Evolutionary conservation across 2,888 invertebrate genomes (phyloP).

Genomic region (Magallana nippona): DNA sequence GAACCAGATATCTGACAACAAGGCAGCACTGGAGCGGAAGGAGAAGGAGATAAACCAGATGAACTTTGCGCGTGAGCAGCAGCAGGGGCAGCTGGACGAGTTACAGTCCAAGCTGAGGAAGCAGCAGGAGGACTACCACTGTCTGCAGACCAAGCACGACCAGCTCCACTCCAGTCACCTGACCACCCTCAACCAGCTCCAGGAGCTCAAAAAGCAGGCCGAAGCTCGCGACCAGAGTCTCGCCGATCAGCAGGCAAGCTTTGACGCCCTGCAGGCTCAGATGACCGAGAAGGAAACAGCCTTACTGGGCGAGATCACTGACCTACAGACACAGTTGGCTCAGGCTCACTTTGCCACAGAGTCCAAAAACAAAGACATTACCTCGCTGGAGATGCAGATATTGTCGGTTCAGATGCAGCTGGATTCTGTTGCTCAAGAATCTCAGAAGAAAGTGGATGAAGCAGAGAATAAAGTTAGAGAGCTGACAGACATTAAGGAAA

Average conservation of each 20-base stretch:
- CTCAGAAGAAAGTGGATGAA: slow-evolving; percentile 36
- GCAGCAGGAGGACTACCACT: slow-evolving; percentile 53
- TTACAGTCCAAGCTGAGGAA: slow-evolving; percentile 53
- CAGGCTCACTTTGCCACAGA: slow-evolving; percentile 46
- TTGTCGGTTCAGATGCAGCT: slow-evolving; percentile 52
- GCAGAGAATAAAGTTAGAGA: slow-evolving; percentile 46
- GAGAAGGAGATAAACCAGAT: slow-evolving; percentile 62
- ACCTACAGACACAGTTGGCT: slow-evolving; percentile 45
- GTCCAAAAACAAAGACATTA: slow-evolving; percentile 46
- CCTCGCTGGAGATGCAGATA: slow-evolving; percentile 50
- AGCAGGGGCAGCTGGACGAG: slow-evolving; percentile 44
- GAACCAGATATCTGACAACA: slow-evolving; percentile 55
- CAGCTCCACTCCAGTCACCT: slow-evolving; percentile 51
- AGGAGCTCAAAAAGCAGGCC: slow-evolving; percentile 54
- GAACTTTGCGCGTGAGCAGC: slow-evolving; percentile 29
- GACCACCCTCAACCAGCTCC: slow-evolving; percentile 43
- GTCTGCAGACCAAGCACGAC: slow-evolving; percentile 50
- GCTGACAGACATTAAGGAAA: slow-evolving; percentile 53
- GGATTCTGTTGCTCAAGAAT: slow-evolving; percentile 42
- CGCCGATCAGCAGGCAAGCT: slow-evolving; percentile 46
- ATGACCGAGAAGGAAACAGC: slow-evolving; percentile 35
- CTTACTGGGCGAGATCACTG: slow-evolving; percentile 39
- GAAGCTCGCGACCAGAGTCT: slow-evolving; percentile 48
- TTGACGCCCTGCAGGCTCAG: slow-evolving; percentile 49
- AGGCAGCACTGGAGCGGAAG: slow-evolving; percentile 59